Conservation (phyloP, 2,888 invertebrate species). For the Synanthedon andrenaeformis region DNA sequence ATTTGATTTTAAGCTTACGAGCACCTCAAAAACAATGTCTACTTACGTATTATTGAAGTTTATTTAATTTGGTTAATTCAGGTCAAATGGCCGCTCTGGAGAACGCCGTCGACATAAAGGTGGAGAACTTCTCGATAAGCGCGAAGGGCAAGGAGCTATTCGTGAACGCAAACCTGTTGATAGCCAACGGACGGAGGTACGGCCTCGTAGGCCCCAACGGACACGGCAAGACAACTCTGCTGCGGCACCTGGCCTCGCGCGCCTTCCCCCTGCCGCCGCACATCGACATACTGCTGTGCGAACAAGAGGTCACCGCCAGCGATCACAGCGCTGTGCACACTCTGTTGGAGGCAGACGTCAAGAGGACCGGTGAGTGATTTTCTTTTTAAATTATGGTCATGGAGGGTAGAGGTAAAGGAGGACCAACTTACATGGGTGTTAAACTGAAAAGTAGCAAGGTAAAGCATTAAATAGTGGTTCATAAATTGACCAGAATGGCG, state of each 20-base stretch:
- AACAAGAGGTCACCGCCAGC: constrained; percentile 97
- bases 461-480: too few species aligned
- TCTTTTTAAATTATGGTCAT: too few species aligned
- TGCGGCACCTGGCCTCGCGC: constrained; percentile 91
- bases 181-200: constrained; percentile 94
- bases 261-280: constrained; percentile 95
- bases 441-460: too few species aligned
- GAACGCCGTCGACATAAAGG: constrained; percentile 97
- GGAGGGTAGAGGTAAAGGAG: too few species aligned
- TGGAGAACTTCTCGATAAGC: constrained; percentile 97
- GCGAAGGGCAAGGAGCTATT: constrained; percentile 98
- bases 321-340: constrained; percentile 93
- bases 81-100: constrained; percentile 85
- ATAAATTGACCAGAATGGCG: too few species aligned
- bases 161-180: constrained; percentile 92
- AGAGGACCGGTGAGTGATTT: constrained; percentile 73
- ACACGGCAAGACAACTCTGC: constrained; percentile 97
- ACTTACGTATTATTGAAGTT: too few species aligned
- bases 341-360: constrained; percentile 92
- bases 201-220: constrained; percentile 99
- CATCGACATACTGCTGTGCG: constrained; percentile 95
- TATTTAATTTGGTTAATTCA: constrained; percentile 11
- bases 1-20: too few species aligned
- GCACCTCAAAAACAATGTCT: too few species aligned
- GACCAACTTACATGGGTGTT: too few species aligned